Base-by-base conservation (phyloP, 2,797 vertebrate genomes). In the Knipowitschia caucasica region DNA sequence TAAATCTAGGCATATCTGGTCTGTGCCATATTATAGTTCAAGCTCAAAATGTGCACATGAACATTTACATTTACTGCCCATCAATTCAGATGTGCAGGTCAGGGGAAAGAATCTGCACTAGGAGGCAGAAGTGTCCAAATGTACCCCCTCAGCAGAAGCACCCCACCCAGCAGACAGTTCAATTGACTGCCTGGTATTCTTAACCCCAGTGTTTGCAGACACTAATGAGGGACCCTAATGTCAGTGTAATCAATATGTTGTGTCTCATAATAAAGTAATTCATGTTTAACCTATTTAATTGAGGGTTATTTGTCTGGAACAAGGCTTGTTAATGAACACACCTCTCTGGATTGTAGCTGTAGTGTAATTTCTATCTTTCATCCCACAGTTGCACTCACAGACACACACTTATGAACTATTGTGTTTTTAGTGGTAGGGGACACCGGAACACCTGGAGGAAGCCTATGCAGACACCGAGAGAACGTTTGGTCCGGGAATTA, bases 81-180 rank as follows among this genome's bases (percentile, higher is more conserved):
- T 24, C 64, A 75, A 80, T 69, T 70, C 68, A 83, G 71, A 77
- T 81, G 72, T 77, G 44, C 80, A 63, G 24, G 71, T 77, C 77
- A 72, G 78, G 69, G 75, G 5, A 66, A 15, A 47, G 50, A 72
- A 88, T 86, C 71, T 88, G 89, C 86, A 77, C 57, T 64, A 72
- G 67, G 70, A 82, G 79, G 81, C 86, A 90, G 80, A 89, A 87
- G 84, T 85, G 84, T 90, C 88, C 73, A 85, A 86, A 87, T 80
- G 80, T 81, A 73, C 83, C 81, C 75, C 82, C 85, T 90, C 86
- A 91, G 88, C 86, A 89, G 80, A 89, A 80, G 66, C 77, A 78
- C 74, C 73, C 50, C 50, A 65, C 75, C 75, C 82, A n/a, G n/a
- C 75, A 78, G 84, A 84, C 69, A 78, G 78, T 87, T 79, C 85